Base-by-base conservation (phyloP, 2,888 invertebrate species). In the Tethea ocularis region DNA sequence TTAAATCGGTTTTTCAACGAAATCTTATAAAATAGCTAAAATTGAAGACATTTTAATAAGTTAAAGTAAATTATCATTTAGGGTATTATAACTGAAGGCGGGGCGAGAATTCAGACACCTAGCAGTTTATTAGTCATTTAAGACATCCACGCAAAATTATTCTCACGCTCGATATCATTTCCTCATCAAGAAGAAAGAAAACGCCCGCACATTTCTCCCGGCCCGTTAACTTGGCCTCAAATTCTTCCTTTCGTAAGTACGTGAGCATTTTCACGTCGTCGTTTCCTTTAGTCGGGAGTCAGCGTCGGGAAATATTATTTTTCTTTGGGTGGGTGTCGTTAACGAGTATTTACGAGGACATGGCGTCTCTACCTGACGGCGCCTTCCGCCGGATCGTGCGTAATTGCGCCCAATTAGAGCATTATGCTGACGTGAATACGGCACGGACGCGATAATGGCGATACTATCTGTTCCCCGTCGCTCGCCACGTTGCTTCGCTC, bases 361-460 rank as follows among this genome's bases (percentile, higher is more conserved):
- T 83, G 82, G 80, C 84, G 83, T 77, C 80, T 85, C 88, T 87
- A 91, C 91, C 91, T 91, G 91, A 87, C 89, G 87, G 83, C 72
- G 85, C 85, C 87, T 87, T 88, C 87, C 85, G 80, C 83, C 84
- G 85, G 88, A 86, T 88, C 87, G 86, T 77, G 78, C 84, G 89
- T 93, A 92, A 93, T 92, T 92, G 90, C 85, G 84, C 86, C 90
- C 92, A 93, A 93, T 93, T 93, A 93, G 90, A 90, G 86, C 88
- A 90, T 93, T 89, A 91, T 88, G 92, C 92, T 92, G 91, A 93
- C 91, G 89, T 89, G 89, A 90, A 91, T 91, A 88, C 85, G 87
- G 87, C 87, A 84, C 86, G 86, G 86, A 83, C 86, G 89, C 87
- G 86, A 87, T 91, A 91, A 90, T 87, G 83, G 87, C 78, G 90